phyloP scores from a whole-genome alignment of 1,140 invertebrate genomes.

The Leptoteleia sp. region DNA sequence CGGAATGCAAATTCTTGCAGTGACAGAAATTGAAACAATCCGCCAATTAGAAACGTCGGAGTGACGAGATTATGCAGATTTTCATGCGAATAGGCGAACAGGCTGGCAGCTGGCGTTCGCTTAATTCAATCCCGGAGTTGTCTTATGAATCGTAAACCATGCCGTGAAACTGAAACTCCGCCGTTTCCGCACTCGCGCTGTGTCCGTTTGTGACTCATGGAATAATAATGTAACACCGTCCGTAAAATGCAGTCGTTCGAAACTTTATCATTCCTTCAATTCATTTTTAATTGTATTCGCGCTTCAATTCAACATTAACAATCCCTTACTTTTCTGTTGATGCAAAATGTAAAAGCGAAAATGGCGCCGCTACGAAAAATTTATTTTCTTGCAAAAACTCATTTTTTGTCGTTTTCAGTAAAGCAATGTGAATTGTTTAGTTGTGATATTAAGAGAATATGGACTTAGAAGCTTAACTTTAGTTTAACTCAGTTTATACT shows the following conservation, averaged over 20 bases:
- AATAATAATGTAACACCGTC: conserved; percentile 69
- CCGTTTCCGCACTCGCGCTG: conserved; percentile 40
- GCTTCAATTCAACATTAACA: conserved; percentile 16
- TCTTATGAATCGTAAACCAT: conserved; percentile 81
- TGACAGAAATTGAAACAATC: conserved; percentile 81
- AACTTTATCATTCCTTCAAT: conserved; percentile 52
- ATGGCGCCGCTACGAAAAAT: background rate
- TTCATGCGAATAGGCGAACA: conserved; percentile 69
- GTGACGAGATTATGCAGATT: conserved; percentile 81
- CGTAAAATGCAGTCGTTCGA: conserved; percentile 60
- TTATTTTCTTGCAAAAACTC: background rate
- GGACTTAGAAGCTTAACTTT: no score
- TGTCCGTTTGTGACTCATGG: conserved; percentile 54
- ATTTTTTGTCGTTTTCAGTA: no score
- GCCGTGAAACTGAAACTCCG: conserved; percentile 73
- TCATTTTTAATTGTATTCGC: conserved; percentile 38
- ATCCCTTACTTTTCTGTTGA: background rate
- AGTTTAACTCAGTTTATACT: no score
- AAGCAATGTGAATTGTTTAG: no score
- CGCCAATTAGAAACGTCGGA: conserved; percentile 80
- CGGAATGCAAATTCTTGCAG: conserved; percentile 75
- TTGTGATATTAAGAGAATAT: no score
- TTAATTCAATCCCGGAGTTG: conserved; percentile 80
- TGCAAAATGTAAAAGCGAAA: background rate
- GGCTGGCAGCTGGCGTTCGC: conserved; percentile 77